Base-by-base conservation (phyloP, 2,113 vertebrate species). In the Brevimyrus niger region DNA sequence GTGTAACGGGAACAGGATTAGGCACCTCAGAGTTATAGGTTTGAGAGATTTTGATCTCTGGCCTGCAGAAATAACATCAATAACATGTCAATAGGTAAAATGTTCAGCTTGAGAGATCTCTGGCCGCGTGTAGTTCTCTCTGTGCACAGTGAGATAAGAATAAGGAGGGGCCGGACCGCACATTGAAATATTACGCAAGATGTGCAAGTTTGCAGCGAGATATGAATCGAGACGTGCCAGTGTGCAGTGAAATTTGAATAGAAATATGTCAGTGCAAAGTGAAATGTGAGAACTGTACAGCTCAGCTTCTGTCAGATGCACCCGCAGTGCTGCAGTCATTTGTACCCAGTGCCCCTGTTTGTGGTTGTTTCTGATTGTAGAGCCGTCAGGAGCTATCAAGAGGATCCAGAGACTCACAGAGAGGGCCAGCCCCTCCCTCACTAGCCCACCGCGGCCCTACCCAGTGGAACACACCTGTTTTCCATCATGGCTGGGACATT, bases 381-480 rank as follows among this genome's bases (percentile, higher is more conserved):
- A 42, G 31, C 69, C 69, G 11, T 65, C 58, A 27, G 58, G n/a
- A 65, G 61, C 27, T 11, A 31, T 31, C 27, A 13, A 69, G n/a
- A 84, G 82, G 82, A 44, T 47, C 38, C 15, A 38, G 82, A 84
- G 82, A 42, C 82, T 3, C 82, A 84, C 8, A 84, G 19, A 89
- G 89, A 89, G 90, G 92, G 86, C 88, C 90, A 50, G 90, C 92
- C 92, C 90, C 38, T 90, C 90, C 92, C 92, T 90, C 90, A 92
- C 91, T 90, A 88, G 89, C 84, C 73, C 46, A 51, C 31, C 42
- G 69, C 50, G 83, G 48, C 89, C 89, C 90, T 80, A 9, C 61
- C 90, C 90, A 46, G 89, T 91, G 85, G 46, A 83, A 91, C 92
- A 94, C 94, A 94, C 92, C 92, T 93, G 94, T 93, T 94, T 95